These are phyloP conservation scores for Drosophila diplacantha DNA, from an alignment of 2,888 invertebrate species.

Conservation along the genomic window DNA sequence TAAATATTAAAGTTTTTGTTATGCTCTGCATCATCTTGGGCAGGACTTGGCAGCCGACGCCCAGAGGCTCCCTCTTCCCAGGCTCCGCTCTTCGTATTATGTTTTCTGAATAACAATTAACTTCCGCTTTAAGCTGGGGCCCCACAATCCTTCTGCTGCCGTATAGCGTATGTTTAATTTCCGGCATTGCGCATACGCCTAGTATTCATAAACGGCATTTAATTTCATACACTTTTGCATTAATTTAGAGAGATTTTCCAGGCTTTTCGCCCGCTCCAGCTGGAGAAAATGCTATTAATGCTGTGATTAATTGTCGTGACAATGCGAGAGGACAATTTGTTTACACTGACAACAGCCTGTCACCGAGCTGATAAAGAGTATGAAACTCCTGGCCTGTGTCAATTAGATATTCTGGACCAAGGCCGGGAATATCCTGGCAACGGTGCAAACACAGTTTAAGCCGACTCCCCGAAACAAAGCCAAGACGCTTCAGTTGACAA, in stretches of 20 bases:
- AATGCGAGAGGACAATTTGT: conserved; percentile 43
- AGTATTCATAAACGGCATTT: conserved; percentile 36
- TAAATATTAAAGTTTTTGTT: conserved; percentile 61
- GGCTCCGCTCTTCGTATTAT: conserved; percentile 16
- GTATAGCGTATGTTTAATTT: conserved; percentile 66
- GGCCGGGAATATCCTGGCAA: conserved; percentile 42
- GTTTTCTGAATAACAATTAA: conserved; percentile 53
- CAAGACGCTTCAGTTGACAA: conserved; percentile 9
- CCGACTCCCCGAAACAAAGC: neutral
- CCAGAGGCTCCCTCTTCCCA: conserved; percentile 6
- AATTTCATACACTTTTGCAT: conserved; percentile 34
- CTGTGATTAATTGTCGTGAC: conserved; percentile 48
- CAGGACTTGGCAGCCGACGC: conserved; percentile 11
- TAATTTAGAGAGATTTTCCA: conserved; percentile 36
- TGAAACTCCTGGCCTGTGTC: conserved; percentile 29
- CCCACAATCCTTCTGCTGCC: conserved; percentile 34
- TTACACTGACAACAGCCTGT: conserved; percentile 55
- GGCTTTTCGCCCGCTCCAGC: conserved; percentile 8
- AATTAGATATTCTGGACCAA: conserved; percentile 45
- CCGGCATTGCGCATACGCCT: conserved; percentile 58
- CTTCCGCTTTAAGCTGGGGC: conserved; percentile 55
- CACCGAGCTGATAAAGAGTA: conserved; percentile 50
- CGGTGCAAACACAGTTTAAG: conserved; percentile 55
- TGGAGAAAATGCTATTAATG: conserved; percentile 49
- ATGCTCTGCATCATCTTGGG: conserved; percentile 33